Percentiles rank a stretch among this genome's conserved stretches.
Conservation (phyloP, 2,888 invertebrate species). For the Mayetiola destructor region DNA sequence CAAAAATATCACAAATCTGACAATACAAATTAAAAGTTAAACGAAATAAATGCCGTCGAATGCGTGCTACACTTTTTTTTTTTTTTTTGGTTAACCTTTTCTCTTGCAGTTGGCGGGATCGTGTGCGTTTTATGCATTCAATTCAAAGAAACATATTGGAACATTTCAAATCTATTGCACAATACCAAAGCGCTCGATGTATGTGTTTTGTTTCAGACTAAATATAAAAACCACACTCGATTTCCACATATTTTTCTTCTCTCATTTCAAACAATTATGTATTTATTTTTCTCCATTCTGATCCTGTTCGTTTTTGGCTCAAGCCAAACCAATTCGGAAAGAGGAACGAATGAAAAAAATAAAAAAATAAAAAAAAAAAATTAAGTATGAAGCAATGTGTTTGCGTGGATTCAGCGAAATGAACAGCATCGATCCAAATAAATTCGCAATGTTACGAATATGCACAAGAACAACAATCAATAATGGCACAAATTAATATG, state of each 20-base stretch:
- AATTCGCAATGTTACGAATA: not conserved
- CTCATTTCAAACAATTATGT: not conserved
- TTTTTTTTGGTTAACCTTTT: too few relatives aligned
- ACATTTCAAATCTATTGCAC: not conserved
- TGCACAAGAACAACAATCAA: not conserved
- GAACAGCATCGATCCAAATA: too few relatives aligned
- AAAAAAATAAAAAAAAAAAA: too few relatives aligned
- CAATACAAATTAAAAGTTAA: not conserved
- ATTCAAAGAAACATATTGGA: too few relatives aligned
- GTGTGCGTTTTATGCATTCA: slow-evolving; percentile 4
- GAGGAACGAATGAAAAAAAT: too few relatives aligned
- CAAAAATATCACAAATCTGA: not conserved
- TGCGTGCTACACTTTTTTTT: slow-evolving; percentile 7
- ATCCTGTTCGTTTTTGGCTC: not conserved
- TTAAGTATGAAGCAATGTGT: too few relatives aligned
- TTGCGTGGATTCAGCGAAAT: too few relatives aligned
- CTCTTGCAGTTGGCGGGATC: not conserved
- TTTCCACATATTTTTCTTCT: slow-evolving; percentile 1
- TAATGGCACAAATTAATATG: not conserved
- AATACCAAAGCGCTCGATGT: not conserved
- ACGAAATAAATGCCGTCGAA: slow-evolving; percentile 1
- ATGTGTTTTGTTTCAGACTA: not conserved
- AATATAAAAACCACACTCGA: not conserved
- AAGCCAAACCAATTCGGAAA: too few relatives aligned
- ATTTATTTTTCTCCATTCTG: not conserved